Evolutionary conservation across 1,140 invertebrate genomes (phyloP).

Genomic region (Pogonognathellus flavescens): DNA sequence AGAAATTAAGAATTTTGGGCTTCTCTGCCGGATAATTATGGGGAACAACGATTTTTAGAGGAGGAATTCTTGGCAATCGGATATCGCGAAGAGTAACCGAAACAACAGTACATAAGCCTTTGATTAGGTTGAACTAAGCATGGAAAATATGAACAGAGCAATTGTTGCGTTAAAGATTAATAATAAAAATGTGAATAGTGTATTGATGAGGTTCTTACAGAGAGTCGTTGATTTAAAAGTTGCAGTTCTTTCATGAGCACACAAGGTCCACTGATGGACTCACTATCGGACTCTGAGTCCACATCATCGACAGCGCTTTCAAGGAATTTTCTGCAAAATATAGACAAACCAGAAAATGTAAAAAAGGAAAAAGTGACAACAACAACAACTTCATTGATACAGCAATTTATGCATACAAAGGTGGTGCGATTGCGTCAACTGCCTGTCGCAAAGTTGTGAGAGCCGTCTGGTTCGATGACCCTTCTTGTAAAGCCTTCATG

Average conservation of each 20-base stretch:
- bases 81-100: conserved; percentile 87
- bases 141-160: not conserved
- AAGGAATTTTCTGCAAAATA: not conserved
- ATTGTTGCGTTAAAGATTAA: no score
- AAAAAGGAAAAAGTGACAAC: not conserved
- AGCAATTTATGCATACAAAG: not conserved
- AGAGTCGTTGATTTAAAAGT: conserved; percentile 55
- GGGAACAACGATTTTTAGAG: conserved; percentile 86
- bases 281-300: conserved; percentile 57
- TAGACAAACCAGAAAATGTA: no score
- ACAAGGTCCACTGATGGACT: conserved; percentile 57
- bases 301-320: conserved; percentile 26
- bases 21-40: conserved; percentile 80
- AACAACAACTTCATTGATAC: not conserved
- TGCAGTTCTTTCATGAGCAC: conserved; percentile 57
- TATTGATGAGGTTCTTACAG: not conserved
- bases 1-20: conserved; percentile 71
- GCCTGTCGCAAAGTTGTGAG: conserved; percentile 92
- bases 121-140: not conserved
- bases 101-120: conserved; percentile 75
- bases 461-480: conserved; percentile 89
- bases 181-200: no score
- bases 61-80: conserved; percentile 90
- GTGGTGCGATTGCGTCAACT: conserved; percentile 73
- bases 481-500: conserved; percentile 83